These are phyloP conservation scores for Brachirus orientalis DNA, from an alignment of 2,113 vertebrate species.

Conservation along the genomic window DNA sequence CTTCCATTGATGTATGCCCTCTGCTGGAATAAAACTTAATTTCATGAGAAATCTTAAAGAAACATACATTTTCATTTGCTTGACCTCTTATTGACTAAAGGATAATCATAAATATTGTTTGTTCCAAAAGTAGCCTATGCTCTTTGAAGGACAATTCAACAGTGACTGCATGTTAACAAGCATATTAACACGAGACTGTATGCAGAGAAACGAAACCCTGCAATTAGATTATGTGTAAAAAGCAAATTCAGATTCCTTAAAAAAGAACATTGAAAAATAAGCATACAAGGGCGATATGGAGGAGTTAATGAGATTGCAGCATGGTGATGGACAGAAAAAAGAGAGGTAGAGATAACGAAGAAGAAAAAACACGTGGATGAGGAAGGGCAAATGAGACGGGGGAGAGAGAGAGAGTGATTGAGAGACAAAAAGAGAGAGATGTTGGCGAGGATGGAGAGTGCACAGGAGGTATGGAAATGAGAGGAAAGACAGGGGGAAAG, in stretches of 20 bases:
- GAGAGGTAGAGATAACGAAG: slow-evolving; percentile 48
- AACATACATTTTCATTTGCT: too few species aligned
- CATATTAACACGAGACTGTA: slow-evolving; percentile 14
- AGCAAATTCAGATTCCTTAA: slow-evolving; percentile 5
- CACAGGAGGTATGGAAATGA: slow-evolving; percentile 60
- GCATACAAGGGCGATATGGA: slow-evolving; percentile 3
- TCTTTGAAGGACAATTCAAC: slow-evolving; percentile 46
- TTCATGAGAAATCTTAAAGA: too few species aligned
- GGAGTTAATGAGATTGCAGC: slow-evolving; percentile 38
- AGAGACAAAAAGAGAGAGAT: slow-evolving; percentile 19
- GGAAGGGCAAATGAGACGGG: slow-evolving; percentile 40
- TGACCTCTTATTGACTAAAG: too few species aligned
- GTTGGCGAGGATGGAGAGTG: slow-evolving; percentile 26
- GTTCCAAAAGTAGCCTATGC: slow-evolving; percentile 12
- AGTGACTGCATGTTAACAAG: slow-evolving; percentile 11
- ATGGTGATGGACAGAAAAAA: slow-evolving; percentile 8
- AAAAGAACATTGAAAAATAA: slow-evolving; percentile 8
- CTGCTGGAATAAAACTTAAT: too few species aligned
- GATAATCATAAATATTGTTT: too few species aligned
- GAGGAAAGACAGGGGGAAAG: background rate
- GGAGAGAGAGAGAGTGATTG: slow-evolving; percentile 7
- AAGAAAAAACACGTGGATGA: slow-evolving; percentile 31
- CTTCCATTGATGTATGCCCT: too few species aligned
- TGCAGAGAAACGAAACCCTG: slow-evolving; percentile 28
- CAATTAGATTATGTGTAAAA: slow-evolving; percentile 45